Percentiles rank a stretch among this genome's conserved stretches.
These are phyloP conservation scores for Lordiphosa collinella DNA, from an alignment of 1,140 invertebrate genomes.

Conservation along the genomic window DNA sequence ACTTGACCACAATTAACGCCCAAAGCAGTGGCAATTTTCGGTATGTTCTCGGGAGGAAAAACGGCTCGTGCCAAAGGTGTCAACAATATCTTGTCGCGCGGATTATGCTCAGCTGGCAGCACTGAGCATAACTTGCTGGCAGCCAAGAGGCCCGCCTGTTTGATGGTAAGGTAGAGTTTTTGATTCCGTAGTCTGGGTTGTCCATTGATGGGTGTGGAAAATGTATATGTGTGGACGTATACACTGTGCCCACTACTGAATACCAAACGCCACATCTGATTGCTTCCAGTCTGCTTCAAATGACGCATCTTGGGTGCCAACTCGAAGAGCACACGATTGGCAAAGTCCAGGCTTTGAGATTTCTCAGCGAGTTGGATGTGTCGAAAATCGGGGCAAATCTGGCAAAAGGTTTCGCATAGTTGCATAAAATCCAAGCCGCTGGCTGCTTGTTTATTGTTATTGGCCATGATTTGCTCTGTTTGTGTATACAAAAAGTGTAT, in stretches of 20 bases:
- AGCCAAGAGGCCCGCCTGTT: constrained; percentile 50
- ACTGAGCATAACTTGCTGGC: constrained; percentile 21
- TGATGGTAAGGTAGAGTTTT: constrained; percentile 47
- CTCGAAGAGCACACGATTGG: constrained; percentile 42
- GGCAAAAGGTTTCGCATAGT: constrained; percentile 29
- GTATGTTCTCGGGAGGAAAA: constrained; percentile 36
- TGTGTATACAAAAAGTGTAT: too few species aligned
- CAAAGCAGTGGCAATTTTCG: constrained; percentile 32
- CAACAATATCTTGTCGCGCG: constrained; percentile 36
- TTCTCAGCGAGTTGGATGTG: neutral
- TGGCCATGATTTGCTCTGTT: constrained; percentile 20
- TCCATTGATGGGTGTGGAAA: constrained; percentile 30
- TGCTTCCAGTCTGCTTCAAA: constrained; percentile 30
- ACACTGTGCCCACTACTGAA: constrained; percentile 28
- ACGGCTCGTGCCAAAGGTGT: constrained; percentile 46
- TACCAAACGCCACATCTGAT: constrained; percentile 50
- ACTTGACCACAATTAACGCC: constrained; percentile 25
- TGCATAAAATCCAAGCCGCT: constrained; percentile 26
- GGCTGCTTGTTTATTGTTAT: neutral
- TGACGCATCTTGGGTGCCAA: constrained; percentile 42
- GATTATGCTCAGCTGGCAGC: constrained; percentile 22
- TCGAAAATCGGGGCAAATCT: constrained; percentile 46
- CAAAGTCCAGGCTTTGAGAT: constrained; percentile 46
- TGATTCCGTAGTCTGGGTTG: constrained; percentile 32
- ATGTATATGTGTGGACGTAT: constrained; percentile 41